phyloP scores from a whole-genome alignment of 1,140 invertebrate genomes.

The Eciton burchellii region DNA sequence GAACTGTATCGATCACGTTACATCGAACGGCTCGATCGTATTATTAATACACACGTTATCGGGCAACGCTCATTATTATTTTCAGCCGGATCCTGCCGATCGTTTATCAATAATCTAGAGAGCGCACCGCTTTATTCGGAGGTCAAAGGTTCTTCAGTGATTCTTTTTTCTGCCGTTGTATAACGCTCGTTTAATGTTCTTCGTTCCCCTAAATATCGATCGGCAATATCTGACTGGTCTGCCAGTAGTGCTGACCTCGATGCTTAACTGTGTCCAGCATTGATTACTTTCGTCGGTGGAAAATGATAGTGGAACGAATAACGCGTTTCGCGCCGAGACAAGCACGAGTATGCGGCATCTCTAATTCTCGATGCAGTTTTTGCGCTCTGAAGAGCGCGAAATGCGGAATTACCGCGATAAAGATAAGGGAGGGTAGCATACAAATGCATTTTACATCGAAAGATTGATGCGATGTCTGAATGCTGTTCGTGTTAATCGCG shows the following conservation, averaged over 20 bases:
- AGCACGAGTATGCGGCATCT: too few species aligned
- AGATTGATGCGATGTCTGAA: neutral
- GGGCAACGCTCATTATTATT: slow-evolving; percentile 25
- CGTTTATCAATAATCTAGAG: slow-evolving; percentile 10
- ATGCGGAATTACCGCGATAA: neutral
- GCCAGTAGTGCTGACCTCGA: slow-evolving; percentile 56
- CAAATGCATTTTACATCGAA: neutral
- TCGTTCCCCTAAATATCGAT: slow-evolving; percentile 57
- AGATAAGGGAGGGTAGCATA: neutral
- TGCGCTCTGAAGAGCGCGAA: neutral
- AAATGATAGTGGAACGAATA: slow-evolving; percentile 53
- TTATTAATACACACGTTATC: neutral
- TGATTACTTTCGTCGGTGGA: slow-evolving; percentile 56
- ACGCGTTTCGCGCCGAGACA: neutral
- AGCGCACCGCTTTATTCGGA: slow-evolving; percentile 12
- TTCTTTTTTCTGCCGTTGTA: slow-evolving; percentile 9
- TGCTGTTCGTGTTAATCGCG: neutral
- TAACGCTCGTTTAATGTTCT: slow-evolving; percentile 49
- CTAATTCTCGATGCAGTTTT: neutral
- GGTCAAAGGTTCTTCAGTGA: slow-evolving; percentile 21
- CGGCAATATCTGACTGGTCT: slow-evolving; percentile 49
- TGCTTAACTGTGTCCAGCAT: slow-evolving; percentile 63
- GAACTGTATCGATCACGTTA: neutral
- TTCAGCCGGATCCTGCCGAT: neutral
- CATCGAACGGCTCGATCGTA: neutral